Conservation (phyloP, 1,140 invertebrate species). For the Radopholus similis region DNA sequence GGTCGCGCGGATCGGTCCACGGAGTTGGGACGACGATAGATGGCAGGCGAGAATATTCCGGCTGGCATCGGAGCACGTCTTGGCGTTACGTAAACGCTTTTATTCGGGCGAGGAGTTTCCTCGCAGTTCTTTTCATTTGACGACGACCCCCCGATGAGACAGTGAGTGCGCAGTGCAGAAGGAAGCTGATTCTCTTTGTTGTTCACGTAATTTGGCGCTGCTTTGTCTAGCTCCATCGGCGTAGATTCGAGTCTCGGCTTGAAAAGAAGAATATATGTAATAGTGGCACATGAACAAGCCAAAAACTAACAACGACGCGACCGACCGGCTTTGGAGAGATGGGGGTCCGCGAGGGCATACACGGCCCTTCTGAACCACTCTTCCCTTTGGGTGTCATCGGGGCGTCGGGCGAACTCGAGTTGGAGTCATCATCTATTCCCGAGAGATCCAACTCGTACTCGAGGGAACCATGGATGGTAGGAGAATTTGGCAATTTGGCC, state of each 20-base stretch:
- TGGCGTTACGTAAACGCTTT: constrained; percentile 30
- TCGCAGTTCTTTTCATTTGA: background rate
- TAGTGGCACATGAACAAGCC: too few species aligned
- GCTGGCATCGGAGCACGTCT: background rate
- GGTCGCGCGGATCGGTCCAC: constrained; percentile 12
- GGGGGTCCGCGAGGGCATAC: too few species aligned
- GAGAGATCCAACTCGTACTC: constrained; percentile 27
- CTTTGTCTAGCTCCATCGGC: background rate
- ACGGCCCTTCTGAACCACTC: too few species aligned
- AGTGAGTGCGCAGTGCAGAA: constrained; percentile 1
- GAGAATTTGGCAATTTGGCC: constrained; percentile 18
- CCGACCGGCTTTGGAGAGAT: background rate
- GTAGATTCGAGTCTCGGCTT: constrained; percentile 4
- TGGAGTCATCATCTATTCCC: constrained; percentile 13
- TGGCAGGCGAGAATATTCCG: background rate
- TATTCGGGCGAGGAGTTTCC: constrained; percentile 4
- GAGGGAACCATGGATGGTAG: constrained; percentile 39
- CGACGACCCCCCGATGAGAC: background rate
- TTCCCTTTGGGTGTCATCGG: background rate
- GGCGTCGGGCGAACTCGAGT: background rate
- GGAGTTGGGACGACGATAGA: constrained; percentile 13
- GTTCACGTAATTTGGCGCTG: background rate
- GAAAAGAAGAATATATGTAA: background rate
- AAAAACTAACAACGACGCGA: background rate
- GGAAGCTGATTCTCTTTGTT: constrained; percentile 24